phyloP scores from a whole-genome alignment of 64 coral and sea anemone species.

The Porites australiensis region DNA sequence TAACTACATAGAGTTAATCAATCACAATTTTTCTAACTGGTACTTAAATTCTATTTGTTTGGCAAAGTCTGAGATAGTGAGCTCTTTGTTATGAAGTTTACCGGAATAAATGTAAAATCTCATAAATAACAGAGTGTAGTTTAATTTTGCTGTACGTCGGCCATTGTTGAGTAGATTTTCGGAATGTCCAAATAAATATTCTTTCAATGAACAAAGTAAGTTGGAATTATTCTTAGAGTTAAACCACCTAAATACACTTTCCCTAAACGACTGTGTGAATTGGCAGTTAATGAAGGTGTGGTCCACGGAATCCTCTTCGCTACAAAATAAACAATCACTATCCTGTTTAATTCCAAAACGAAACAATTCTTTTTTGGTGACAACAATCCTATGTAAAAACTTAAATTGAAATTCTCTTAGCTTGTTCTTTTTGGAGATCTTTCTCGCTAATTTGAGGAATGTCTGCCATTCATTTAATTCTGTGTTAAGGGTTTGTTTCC shows the following conservation, averaged over 20 bases:
- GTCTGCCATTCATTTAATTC: neutral
- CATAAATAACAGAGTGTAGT: neutral
- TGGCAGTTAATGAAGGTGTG: slow-evolving; percentile 4
- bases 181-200: neutral
- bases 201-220: neutral
- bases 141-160: neutral
- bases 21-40: neutral
- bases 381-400: neutral
- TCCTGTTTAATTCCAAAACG: neutral
- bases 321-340: neutral
- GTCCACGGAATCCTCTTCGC: neutral
- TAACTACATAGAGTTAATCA: too few species aligned
- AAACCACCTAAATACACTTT: neutral
- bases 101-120: too few species aligned
- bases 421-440: slow-evolving; percentile 10
- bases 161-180: neutral
- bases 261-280: neutral
- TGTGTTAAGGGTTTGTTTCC: neutral
- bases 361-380: neutral
- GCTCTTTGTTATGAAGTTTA: too few species aligned
- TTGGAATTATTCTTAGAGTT: neutral
- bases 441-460: neutral
- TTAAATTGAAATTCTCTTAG: neutral
- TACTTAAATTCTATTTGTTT: too few species aligned
- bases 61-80: too few species aligned